These are phyloP conservation scores for Rhagophthalmus giganteus DNA, from an alignment of 2,888 invertebrate genomes.

Conservation along the genomic window DNA sequence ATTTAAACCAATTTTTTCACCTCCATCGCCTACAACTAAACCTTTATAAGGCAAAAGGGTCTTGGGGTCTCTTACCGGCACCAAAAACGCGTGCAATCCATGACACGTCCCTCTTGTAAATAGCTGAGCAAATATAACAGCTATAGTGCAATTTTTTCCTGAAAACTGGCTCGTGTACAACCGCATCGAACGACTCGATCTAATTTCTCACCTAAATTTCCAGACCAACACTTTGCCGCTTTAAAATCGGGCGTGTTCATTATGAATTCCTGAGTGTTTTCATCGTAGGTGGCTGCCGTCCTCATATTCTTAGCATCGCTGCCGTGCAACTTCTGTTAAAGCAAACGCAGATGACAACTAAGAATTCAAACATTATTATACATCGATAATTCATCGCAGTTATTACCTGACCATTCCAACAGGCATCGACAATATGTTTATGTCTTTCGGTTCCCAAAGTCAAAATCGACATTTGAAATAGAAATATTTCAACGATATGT, in stretches of 20 bases:
- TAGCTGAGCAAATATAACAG: slow-evolving; percentile 87
- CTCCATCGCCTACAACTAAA: slow-evolving; percentile 89
- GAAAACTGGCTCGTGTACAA: too few relatives aligned
- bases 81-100: slow-evolving; percentile 87
- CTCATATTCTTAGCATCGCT: slow-evolving; percentile 90
- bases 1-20: slow-evolving; percentile 88
- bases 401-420: slow-evolving; percentile 71
- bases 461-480: slow-evolving; percentile 73
- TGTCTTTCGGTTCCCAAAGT: slow-evolving; percentile 78
- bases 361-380: slow-evolving; percentile 17
- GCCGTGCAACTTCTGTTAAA: slow-evolving; percentile 92
- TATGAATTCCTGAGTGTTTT: slow-evolving; percentile 74
- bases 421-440: slow-evolving; percentile 67
- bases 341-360: slow-evolving; percentile 60
- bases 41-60: slow-evolving; percentile 80
- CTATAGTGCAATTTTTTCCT: slow-evolving; percentile 83
- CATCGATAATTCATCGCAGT: too few relatives aligned
- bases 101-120: slow-evolving; percentile 78
- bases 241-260: slow-evolving; percentile 92
- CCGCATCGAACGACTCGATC: too few relatives aligned
- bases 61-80: slow-evolving; percentile 78
- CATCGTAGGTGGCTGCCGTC: slow-evolving; percentile 87
- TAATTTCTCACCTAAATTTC: slow-evolving; percentile 74
- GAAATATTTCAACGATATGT: slow-evolving; percentile 73
- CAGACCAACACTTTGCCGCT: slow-evolving; percentile 96